Evolutionary conservation across 2,113 vertebrate genomes (phyloP).

Genomic region (Gallinago undulata): DNA sequence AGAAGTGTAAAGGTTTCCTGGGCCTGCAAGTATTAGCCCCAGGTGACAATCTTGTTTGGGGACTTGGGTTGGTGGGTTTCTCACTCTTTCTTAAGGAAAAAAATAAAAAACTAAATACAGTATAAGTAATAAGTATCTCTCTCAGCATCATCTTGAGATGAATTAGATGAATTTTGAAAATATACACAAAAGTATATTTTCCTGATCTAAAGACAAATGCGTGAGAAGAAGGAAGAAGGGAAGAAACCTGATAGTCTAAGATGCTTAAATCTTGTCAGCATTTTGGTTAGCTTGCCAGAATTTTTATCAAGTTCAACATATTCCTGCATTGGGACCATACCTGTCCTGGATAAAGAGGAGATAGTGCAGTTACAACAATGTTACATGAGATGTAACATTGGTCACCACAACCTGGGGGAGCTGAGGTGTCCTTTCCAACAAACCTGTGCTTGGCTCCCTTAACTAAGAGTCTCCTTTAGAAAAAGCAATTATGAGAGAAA

Average conservation of each 20-base stretch:
- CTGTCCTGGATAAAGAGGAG: neutral
- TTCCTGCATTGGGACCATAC: fast-evolving
- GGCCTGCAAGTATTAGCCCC: neutral
- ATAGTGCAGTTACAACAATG: fast-evolving
- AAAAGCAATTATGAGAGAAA: neutral
- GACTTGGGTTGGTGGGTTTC: neutral
- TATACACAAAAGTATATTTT: neutral
- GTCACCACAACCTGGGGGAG: neutral
- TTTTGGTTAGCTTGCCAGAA: neutral
- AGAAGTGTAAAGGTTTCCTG: neutral
- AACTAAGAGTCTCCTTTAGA: neutral
- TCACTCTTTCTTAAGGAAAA: neutral
- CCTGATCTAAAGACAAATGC: neutral
- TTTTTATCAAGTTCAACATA: neutral
- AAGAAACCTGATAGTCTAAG: neutral
- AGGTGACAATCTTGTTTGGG: neutral
- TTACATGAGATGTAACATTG: neutral
- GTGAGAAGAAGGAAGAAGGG: neutral
- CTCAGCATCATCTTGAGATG: neutral
- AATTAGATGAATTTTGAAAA: neutral
- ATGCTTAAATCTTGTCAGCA: neutral
- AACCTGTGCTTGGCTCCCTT: neutral
- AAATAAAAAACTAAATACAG: neutral
- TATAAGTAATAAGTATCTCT: neutral
- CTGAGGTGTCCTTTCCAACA: neutral